Evolutionary conservation across 2,888 invertebrate species (phyloP), one percentile per base, ranked within the genome.

Genomic region (Patella pellucida): DNA sequence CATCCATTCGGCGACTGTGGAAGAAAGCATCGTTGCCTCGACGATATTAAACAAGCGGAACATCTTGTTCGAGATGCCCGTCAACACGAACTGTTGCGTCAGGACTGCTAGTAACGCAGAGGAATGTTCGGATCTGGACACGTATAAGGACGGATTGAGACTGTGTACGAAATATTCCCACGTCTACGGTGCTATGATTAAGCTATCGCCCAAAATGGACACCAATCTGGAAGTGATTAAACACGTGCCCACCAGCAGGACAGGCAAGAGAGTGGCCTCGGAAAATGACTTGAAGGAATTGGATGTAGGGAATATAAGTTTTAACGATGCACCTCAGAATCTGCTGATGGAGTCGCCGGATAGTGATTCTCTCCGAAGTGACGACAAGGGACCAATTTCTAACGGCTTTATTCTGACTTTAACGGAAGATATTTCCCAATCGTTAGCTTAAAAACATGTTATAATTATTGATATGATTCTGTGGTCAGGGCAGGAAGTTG

Each of bases 31-130:
- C n/a, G 78, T 87, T 27, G 84, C 83, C 7, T 85, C 85, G 62
- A 86, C 87, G 7, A 79, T 86, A 69, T 76, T 85, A 19, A 85
- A 86, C 77, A 84, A 82, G 72, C 80, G 87, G 74, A 87, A 88
- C 76, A 86, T 86, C 14, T 78, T 88, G 16, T 83, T 88, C 76
- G 88, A 88, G 76, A 62, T 87, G 23, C 86, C 87, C 5, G 72
- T 83, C 11, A 72, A 62, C 19, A 67, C 79, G 5, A 72, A 79
- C 14, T 83, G 83, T 68, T 68, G 31, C 68, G 78, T 85, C 1
- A 76, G 70, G 67, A 76, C 76, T 7, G 78, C 83, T 14, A 71
- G 72, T 16, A 72, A 83, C 54, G 83, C 82, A 15, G 84, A 83
- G 1, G 80, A 82, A n/a, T 83, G 83, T 71, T n/a, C 73, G 41